Conservation (phyloP, 2,113 vertebrate genomes). For the Gila orcuttii region DNA sequence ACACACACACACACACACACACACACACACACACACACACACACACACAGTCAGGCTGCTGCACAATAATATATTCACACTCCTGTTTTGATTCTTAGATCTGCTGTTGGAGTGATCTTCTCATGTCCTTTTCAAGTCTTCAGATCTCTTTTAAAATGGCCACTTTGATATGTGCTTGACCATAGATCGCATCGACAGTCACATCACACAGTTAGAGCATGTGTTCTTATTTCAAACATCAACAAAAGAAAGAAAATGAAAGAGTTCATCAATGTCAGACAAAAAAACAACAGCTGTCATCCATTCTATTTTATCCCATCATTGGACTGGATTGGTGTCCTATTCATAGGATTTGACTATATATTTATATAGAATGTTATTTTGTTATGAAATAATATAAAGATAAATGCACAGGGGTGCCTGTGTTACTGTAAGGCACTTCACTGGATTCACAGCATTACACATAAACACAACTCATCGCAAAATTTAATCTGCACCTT, state of each 20-base stretch:
- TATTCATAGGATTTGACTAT: too few relatives aligned
- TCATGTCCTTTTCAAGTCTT: conserved; percentile 48
- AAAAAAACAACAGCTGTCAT: neutral
- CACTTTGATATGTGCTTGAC: conserved; percentile 55
- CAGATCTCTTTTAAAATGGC: conserved; percentile 49
- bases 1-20: too few relatives aligned
- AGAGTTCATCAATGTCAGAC: conserved; percentile 20
- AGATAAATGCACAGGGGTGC: neutral
- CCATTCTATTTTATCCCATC: neutral
- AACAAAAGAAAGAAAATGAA: conserved; percentile 38
- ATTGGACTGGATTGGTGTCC: neutral
- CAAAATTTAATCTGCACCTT: conserved; percentile 43
- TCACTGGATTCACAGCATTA: conserved; percentile 23
- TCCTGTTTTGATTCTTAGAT: conserved; percentile 42
- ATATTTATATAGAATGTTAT: neutral
- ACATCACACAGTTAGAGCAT: conserved; percentile 44
- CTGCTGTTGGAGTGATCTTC: conserved; percentile 51
- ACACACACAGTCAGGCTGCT: conserved; percentile 3
- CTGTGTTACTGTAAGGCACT: neutral
- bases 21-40: conserved; percentile 16
- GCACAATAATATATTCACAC: conserved; percentile 52
- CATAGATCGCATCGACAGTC: conserved; percentile 44
- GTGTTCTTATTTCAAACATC: conserved; percentile 44
- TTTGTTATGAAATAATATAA: neutral
- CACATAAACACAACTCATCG: conserved; percentile 23